Evolutionary conservation across 1,140 invertebrate species (phyloP).

Genomic region (Megalopta genalis): DNA sequence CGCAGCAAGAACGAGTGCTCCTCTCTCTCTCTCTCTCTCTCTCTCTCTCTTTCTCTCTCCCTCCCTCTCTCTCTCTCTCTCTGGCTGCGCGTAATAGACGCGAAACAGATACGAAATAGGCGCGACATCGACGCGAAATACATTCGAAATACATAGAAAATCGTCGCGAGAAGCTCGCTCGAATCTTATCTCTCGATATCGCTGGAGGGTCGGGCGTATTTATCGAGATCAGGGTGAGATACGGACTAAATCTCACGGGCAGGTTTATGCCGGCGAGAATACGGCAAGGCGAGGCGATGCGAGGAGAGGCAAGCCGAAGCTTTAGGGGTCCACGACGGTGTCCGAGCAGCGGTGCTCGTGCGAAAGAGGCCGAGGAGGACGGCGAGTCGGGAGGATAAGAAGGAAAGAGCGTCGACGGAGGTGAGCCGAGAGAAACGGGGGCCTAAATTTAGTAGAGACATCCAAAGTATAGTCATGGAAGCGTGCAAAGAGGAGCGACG

Average conservation of each 20-base stretch:
- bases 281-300: conserved; percentile 30
- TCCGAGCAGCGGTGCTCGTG: conserved; percentile 10
- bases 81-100: too few species aligned
- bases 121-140: too few species aligned
- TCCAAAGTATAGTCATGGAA: conserved; percentile 57
- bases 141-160: background rate
- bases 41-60: too few species aligned
- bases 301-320: conserved; percentile 4
- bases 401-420: conserved; percentile 7
- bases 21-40: too few species aligned
- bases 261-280: conserved; percentile 36
- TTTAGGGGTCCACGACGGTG: conserved; percentile 19
- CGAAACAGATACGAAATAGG: too few species aligned
- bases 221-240: conserved; percentile 14
- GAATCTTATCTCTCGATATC: too few species aligned
- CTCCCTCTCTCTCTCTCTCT: too few species aligned
- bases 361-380: background rate
- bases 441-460: conserved; percentile 72
- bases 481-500: conserved; percentile 25
- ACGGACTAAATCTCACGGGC: conserved; percentile 15
- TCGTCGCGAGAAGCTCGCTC: too few species aligned
- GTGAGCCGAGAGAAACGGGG: conserved; percentile 35
- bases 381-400: conserved; percentile 9
- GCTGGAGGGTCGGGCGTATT: background rate
- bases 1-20: too few species aligned